Percentiles rank a stretch among this genome's conserved stretches.
phyloP scores from a whole-genome alignment of 2,113 vertebrate species.

The Erinaceus europaeus region DNA sequence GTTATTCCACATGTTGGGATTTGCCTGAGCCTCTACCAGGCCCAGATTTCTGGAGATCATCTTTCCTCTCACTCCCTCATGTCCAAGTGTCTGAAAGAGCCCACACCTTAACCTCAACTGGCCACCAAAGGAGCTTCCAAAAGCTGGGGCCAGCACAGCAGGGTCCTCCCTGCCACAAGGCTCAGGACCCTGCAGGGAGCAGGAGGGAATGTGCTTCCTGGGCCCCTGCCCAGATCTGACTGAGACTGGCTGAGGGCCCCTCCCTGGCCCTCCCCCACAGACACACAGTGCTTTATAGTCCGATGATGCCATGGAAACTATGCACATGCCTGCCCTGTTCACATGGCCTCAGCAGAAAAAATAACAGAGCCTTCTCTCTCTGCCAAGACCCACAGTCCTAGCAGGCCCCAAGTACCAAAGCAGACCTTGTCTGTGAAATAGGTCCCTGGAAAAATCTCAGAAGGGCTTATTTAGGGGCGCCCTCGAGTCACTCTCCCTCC shows the following conservation, averaged over 20 bases:
- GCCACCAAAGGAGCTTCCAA: slow-evolving; percentile 21
- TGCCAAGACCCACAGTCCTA: slow-evolving; percentile 62
- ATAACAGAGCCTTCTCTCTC: slow-evolving; percentile 44
- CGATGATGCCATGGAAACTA: slow-evolving; percentile 76
- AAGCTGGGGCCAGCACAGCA: not conserved
- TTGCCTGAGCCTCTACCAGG: not conserved
- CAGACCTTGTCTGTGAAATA: slow-evolving; percentile 50
- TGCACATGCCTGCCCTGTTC: slow-evolving; percentile 66
- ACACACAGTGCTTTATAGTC: slow-evolving; percentile 69
- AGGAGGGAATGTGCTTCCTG: slow-evolving; percentile 47
- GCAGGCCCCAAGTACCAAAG: slow-evolving; percentile 14
- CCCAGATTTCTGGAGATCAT: not conserved
- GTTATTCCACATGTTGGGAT: not conserved
- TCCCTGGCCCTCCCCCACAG: slow-evolving; percentile 54
- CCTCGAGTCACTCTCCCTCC: not conserved
- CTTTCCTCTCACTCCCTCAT: slow-evolving; percentile 23
- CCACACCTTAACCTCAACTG: not conserved
- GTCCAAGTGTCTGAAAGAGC: not conserved
- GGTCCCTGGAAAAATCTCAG: slow-evolving; percentile 48
- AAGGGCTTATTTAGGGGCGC: not conserved
- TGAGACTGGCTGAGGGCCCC: slow-evolving; percentile 29
- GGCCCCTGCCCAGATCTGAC: slow-evolving; percentile 28
- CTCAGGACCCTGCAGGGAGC: slow-evolving; percentile 34
- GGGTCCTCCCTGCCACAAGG: not conserved
- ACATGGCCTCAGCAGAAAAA: slow-evolving; percentile 72